phyloP scores from a whole-genome alignment of 2,888 invertebrate species.

The Trissoscelio sp. region DNA sequence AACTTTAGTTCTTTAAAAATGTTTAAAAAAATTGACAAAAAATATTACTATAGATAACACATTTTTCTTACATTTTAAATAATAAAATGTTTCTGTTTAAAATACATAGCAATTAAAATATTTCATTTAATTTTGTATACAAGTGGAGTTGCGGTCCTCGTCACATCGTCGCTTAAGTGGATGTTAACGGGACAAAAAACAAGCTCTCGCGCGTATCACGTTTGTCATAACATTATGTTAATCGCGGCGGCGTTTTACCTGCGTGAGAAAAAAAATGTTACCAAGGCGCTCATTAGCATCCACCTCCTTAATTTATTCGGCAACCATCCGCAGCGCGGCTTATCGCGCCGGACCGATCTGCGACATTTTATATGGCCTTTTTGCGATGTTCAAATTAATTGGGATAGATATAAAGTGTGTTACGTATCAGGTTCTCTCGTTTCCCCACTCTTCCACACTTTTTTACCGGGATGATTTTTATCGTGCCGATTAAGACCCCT shows the following conservation, averaged over 20 bases:
- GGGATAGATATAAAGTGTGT: constrained; percentile 59
- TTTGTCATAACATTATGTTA: constrained; percentile 67
- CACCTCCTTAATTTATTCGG: constrained; percentile 62
- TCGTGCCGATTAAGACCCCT: constrained; percentile 35
- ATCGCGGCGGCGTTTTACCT: constrained; percentile 52
- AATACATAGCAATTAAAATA: no score
- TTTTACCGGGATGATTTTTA: constrained; percentile 24
- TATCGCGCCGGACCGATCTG: constrained; percentile 54
- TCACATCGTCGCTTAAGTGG: constrained; percentile 43
- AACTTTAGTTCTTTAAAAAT: no score
- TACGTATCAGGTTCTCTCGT: constrained; percentile 31
- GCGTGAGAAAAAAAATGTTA: constrained; percentile 67
- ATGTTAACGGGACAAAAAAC: constrained; percentile 65
- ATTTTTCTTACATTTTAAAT: no score
- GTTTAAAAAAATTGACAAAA: no score
- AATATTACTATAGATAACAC: no score
- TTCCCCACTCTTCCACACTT: neutral
- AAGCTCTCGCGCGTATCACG: constrained; percentile 56
- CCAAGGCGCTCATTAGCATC: constrained; percentile 59
- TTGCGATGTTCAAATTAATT: constrained; percentile 66
- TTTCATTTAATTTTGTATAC: constrained; percentile 54
- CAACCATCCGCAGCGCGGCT: constrained; percentile 19
- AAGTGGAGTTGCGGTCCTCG: constrained; percentile 32
- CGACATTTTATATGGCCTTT: constrained; percentile 57
- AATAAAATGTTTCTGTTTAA: no score